Base-by-base conservation (phyloP, 1,140 invertebrate genomes). In the Lordiphosa collinella region DNA sequence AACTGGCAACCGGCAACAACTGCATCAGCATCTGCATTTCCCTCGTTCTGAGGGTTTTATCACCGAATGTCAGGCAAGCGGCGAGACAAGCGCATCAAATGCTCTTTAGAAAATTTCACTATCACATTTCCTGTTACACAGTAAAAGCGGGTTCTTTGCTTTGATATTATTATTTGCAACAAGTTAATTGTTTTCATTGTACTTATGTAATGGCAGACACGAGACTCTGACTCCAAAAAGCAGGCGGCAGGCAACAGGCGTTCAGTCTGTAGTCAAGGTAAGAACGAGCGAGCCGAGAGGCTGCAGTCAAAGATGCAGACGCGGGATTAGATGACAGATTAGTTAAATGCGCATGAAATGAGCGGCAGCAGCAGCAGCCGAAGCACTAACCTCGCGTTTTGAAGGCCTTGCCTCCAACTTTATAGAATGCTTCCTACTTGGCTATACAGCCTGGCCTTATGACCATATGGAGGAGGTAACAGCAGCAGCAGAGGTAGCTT, bases 311-410 rank as follows among this genome's bases (percentile, higher is more conserved):
- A 47, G 75, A 82, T 80, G 75, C 57, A 59, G 71, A 51, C 34
- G 35, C 41, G 11, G 70, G 75, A 75, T 75, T 82, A 80, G 75
- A 80, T 80, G 75, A 80, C 76, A 80, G 75, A 80, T 80, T 82
- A 80, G 75, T 75, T 75, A 80, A 80, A 82, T 80, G 75, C 57
- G 70, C 75, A 82, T 80, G 75, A 82, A 80, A 80, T 80, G 75
- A 79, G 75, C 41, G 22, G 18, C 58, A 74, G 56, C 48, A 74
- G 56, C 48, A 22, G 25, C 55, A 44, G 46, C 41, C 38, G 60
- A 11, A 5, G 51, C 12, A 16, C 36, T 37, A 14, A 31, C 32
- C n/a, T 31, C 18, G n/a, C 18, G 14, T 64, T 29, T 31, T 37
- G 32, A 38, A 29, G 49, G 49, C 59, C 49, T 29, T 10, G 46